Base-by-base conservation (phyloP, 2,888 invertebrate species). In the Notodonta ziczac region DNA sequence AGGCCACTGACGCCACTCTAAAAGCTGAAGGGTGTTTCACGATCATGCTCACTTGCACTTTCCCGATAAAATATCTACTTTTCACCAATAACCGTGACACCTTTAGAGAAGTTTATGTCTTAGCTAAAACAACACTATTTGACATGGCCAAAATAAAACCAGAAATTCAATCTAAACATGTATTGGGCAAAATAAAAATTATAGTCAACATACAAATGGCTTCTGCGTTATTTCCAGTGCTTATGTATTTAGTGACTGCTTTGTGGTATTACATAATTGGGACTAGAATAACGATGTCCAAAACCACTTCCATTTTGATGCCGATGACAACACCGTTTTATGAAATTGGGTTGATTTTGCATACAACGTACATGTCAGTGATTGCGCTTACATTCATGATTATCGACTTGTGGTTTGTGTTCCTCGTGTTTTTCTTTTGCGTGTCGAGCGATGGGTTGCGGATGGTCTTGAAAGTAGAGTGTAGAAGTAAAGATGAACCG, bases 391-490 rank as follows among this genome's bases (percentile, higher is more conserved):
- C 80, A 0, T 74, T 84, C 9, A 67, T 85, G 4, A 59, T 77
- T 0, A 62, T 82, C 14, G 89, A 91, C 59, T 73, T 88, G 67
- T 91, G 89, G 88, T 90, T 88, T 56, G 77, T 87, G 16, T 46
- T 87, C 1, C 57, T 88, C 0, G 75, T 86, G 63, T 80, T 74
- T 56, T 83, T 88, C 42, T 79, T 85, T 40, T 84, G 86, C 58
- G 65, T 69, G 9, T 79, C 87, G 0, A 75, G 73, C 59, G 85
- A 88, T 13, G 76, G 80, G 58, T 72, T 83, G n/a, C 67, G 69
- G 2, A 76, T 79, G 46, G 63, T 73, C 4, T 67, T 91, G 56
- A 54, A 74, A 4, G 69, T 85, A 0, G 56, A 77, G 4, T 40
- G 54, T 4, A 78, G 61, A 56, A 32, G 35, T 2, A 57, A 50